These are phyloP conservation scores for Coleophora flavipennella DNA, from an alignment of 2,888 invertebrate species.

Conservation along the genomic window DNA sequence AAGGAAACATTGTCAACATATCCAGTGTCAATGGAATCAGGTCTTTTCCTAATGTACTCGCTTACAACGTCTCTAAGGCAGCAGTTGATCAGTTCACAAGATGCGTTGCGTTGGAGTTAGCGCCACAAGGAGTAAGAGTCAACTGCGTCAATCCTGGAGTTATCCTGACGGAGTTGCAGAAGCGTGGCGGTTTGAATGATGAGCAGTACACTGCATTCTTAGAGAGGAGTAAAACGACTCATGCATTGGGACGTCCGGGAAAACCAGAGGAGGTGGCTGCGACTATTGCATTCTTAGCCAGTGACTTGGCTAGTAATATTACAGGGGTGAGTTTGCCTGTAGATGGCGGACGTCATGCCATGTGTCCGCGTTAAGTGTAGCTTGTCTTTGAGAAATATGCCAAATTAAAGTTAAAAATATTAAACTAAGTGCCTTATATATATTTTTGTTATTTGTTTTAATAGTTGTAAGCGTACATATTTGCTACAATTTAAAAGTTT, in stretches of 20 bases:
- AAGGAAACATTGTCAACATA: constrained; percentile 95
- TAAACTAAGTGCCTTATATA: not conserved
- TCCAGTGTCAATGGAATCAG: constrained; percentile 95
- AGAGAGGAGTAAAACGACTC: constrained; percentile 87
- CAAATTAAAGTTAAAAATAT: not conserved
- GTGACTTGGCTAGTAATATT: constrained; percentile 88
- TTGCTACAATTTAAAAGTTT: constrained; percentile 3
- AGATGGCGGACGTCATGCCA: constrained; percentile 95
- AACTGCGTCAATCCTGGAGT: constrained; percentile 97
- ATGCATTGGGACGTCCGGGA: constrained; percentile 92
- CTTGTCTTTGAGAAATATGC: not conserved
- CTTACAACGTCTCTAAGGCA: constrained; percentile 94
- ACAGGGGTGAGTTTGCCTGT: constrained; percentile 92
- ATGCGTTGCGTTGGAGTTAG: constrained; percentile 91
- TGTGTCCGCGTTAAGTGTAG: constrained; percentile 86
- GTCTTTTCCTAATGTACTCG: constrained; percentile 90
- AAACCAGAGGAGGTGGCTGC: constrained; percentile 89
- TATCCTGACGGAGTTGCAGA: constrained; percentile 89
- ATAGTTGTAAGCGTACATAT: not conserved
- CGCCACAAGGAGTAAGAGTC: constrained; percentile 86
- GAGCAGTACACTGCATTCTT: constrained; percentile 88
- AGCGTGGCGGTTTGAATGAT: constrained; percentile 86
- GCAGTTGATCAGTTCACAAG: constrained; percentile 96
- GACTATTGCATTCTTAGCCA: constrained; percentile 93
- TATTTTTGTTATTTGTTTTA: not conserved